Base-by-base conservation (phyloP, 1,140 invertebrate species). In the Zaprionus lachaisei region DNA sequence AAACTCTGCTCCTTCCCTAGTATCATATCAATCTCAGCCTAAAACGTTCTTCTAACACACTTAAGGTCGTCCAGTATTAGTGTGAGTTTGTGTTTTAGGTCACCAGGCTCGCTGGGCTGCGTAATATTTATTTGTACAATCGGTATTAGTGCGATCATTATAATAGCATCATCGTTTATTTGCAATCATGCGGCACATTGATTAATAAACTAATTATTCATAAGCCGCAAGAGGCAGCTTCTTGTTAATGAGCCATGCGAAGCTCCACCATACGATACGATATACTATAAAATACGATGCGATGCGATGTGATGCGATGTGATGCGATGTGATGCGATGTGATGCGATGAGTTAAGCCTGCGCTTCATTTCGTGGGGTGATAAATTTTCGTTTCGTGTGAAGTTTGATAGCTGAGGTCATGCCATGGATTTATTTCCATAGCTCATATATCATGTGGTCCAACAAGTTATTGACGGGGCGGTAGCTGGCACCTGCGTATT, bases 201-300 rank as follows among this genome's bases (percentile, higher is more conserved):
- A 89, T 89, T 89, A 90, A 89, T 89, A 87, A 85, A 79, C 85
- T 68, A 85, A 89, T 89, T 89, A 89, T 89, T 89, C 85, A 89
- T 84, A 84, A 84, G 49, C 81, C 84, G 73, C 81, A 87, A 86
- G 80, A 72, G 79, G 47, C 77, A 89, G 84, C 84, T 89, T 89
- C 84, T 89, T 89, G 84, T 89, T 89, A 89, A 89, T 89, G 84
- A 89, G 85, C 85, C 84, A 78, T 77, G 81, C 72, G 78, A 81
- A 84, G 74, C 47, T 11, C 12, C 20, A 20, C 44, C n/a, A 12
- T 49, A 49, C 47, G 47, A 49, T 49, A 20, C 44, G 17, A n/a
- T 15, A 44, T 44, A 5, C 47, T 17, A 2, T 49, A 17, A 17
- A 7, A 49, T 51, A 20, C 20, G 20, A 12, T 47, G 41, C 41